A percentile compares a stretch with the other conserved stretches of the same genome.
phyloP scores from a whole-genome alignment of 2,113 vertebrate species.

The Hydrochoerus hydrochaeris region DNA sequence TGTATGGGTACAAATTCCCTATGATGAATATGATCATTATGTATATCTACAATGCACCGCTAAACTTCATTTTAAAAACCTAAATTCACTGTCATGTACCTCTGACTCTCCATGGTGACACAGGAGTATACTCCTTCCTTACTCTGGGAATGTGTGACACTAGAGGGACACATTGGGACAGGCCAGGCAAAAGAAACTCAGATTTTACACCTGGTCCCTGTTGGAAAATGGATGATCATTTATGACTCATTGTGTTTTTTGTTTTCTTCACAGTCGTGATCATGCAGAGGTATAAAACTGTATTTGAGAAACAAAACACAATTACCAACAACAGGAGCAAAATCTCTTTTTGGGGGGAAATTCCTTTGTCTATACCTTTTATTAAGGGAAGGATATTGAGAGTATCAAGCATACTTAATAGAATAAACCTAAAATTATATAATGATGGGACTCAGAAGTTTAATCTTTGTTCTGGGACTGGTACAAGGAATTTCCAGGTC shows the following conservation, averaged over 20 bases:
- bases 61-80: neutral
- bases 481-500: neutral
- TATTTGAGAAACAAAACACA: neutral
- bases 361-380: neutral
- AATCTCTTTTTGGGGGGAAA: neutral
- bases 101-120: neutral
- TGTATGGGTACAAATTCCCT: neutral
- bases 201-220: neutral
- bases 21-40: neutral
- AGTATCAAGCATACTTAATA: neutral
- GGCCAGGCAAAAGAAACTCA: neutral
- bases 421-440: neutral
- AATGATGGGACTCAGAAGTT: neutral
- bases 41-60: no score
- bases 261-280: neutral
- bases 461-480: neutral
- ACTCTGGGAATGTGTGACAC: neutral
- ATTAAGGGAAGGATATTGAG: neutral
- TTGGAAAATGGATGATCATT: neutral
- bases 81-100: neutral
- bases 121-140: neutral
- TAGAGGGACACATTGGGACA: neutral
- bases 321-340: neutral
- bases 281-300: neutral
- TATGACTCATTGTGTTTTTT: neutral